Evolutionary conservation across 1,140 invertebrate genomes (phyloP).

Genomic region (Cotesia typhae): DNA sequence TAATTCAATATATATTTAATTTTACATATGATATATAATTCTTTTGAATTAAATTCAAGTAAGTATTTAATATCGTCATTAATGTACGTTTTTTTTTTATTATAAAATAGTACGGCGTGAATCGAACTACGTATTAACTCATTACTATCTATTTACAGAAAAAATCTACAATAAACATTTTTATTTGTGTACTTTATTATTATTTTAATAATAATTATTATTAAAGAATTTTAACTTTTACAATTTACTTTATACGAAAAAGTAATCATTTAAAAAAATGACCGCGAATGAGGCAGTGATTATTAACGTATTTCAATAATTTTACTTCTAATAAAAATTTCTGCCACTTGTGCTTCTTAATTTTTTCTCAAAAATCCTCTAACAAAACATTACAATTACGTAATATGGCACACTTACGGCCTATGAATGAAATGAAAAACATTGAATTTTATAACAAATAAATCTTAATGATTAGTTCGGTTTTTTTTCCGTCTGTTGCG

Average conservation of each 20-base stretch:
- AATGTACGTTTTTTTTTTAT: not conserved
- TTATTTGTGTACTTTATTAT: not conserved
- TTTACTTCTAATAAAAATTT: too few species aligned
- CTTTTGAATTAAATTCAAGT: not conserved
- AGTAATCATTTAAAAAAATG: too few species aligned
- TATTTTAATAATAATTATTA: too few species aligned
- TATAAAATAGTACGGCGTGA: not conserved
- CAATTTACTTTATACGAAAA: too few species aligned
- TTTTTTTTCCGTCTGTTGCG: conserved; percentile 16
- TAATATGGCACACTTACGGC: not conserved
- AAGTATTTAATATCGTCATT: not conserved
- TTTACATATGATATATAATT: not conserved
- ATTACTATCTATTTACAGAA: conserved; percentile 13
- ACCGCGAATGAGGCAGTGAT: too few species aligned
- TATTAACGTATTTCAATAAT: too few species aligned
- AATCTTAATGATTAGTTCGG: not conserved
- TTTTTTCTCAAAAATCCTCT: too few species aligned
- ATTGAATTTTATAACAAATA: not conserved
- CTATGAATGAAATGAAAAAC: not conserved
- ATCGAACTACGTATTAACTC: conserved; percentile 2
- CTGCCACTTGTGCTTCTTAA: too few species aligned
- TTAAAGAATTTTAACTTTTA: too few species aligned
- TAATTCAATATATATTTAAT: too few species aligned
- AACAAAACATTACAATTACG: not conserved
- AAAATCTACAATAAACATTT: conserved; percentile 5